Evolutionary conservation across 2,888 invertebrate genomes (phyloP).

Genomic region (Clitarchus hookeri): DNA sequence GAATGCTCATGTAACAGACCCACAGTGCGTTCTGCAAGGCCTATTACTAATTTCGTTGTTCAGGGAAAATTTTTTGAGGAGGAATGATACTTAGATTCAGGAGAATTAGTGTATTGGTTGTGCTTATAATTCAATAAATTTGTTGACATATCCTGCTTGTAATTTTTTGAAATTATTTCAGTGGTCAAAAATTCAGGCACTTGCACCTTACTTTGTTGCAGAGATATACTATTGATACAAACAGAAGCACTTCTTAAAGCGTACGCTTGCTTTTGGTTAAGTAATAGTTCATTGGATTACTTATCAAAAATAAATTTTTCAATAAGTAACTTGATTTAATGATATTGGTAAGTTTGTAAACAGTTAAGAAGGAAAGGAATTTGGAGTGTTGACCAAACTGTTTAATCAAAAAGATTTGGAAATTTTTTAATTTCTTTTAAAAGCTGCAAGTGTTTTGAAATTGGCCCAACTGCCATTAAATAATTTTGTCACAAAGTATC

Average conservation of each 20-base stretch:
- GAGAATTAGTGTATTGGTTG: neutral
- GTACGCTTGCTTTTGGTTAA: too few relatives aligned
- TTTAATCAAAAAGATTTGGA: neutral
- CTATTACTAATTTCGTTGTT: neutral
- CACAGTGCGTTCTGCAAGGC: neutral
- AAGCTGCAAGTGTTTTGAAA: neutral
- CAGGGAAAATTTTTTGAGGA: neutral
- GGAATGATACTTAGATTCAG: neutral
- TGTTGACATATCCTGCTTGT: neutral
- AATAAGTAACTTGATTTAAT: too few relatives aligned
- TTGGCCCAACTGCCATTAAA: neutral
- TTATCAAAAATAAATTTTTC: too few relatives aligned
- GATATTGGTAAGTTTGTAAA: too few relatives aligned
- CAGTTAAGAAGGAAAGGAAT: too few relatives aligned
- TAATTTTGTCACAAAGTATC: neutral
- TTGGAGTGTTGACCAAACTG: neutral
- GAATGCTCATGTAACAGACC: neutral
- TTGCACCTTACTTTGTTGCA: neutral
- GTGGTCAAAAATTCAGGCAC: neutral
- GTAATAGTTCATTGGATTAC: too few relatives aligned
- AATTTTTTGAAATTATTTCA: neutral
- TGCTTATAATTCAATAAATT: neutral
- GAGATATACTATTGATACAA: too few relatives aligned
- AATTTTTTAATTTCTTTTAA: neutral
- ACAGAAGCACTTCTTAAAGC: too few relatives aligned